These are phyloP conservation scores for Zeugodacus cucurbitae DNA, from an alignment of 1,140 invertebrate genomes.

Conservation along the genomic window DNA sequence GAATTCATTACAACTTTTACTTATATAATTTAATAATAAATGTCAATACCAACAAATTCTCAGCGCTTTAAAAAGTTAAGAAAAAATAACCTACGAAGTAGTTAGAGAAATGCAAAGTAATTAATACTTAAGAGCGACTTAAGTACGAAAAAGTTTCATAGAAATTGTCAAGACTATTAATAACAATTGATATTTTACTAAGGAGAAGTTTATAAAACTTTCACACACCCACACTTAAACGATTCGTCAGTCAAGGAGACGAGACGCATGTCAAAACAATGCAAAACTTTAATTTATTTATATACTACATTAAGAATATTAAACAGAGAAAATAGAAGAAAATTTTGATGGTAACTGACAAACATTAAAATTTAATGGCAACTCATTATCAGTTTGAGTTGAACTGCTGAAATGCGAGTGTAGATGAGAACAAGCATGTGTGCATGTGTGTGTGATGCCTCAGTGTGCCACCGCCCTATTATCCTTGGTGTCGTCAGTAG, in stretches of 20 bases:
- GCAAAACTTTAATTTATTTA: background rate
- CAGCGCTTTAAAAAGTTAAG: no score
- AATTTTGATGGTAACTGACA: background rate
- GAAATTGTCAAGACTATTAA: background rate
- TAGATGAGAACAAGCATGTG: background rate
- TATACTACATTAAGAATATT: background rate
- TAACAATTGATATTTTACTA: background rate
- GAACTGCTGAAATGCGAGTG: background rate
- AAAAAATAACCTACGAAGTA: background rate
- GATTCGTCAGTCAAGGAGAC: background rate
- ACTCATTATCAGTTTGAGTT: background rate
- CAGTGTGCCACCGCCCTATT: background rate
- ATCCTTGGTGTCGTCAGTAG: background rate
- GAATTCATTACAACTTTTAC: no score
- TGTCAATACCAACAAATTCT: no score
- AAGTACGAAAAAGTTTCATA: background rate
- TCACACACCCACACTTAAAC: background rate
- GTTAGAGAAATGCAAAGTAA: background rate
- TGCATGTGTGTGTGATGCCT: background rate
- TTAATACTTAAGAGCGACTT: background rate
- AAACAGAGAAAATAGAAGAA: background rate
- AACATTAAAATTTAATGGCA: constrained; percentile 19
- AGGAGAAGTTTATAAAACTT: background rate
- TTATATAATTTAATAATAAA: no score
- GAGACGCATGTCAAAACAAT: background rate